phyloP scores from a whole-genome alignment of 2,113 vertebrate species.

The Coryphaenoides rupestris region DNA sequence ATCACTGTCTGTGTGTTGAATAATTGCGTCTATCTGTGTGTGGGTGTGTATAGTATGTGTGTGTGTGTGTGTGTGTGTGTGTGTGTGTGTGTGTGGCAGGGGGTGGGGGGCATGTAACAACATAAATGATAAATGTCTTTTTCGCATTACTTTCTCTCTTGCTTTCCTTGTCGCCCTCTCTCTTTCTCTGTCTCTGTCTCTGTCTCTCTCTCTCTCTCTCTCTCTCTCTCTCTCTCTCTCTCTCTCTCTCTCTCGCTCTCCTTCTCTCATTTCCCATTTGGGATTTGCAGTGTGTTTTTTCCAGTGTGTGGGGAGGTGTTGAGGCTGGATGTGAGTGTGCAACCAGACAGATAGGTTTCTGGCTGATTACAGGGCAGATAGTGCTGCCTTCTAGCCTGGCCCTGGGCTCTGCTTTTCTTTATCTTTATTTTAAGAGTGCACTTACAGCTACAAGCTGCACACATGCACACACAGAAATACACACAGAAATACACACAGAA shows the following conservation, averaged over 20 bases:
- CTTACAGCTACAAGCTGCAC: neutral
- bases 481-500: neutral
- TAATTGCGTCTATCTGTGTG: slow-evolving; percentile 17
- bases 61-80: too few relatives aligned
- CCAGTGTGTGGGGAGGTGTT: slow-evolving; percentile 15
- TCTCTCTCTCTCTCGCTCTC: neutral
- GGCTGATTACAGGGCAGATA: slow-evolving; percentile 24
- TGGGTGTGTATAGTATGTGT: too few relatives aligned
- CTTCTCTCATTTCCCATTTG: slow-evolving; percentile 18
- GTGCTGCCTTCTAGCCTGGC: slow-evolving; percentile 2
- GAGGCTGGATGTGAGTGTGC: slow-evolving; percentile 14
- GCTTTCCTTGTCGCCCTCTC: neutral
- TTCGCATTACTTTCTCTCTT: neutral
- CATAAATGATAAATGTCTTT: neutral
- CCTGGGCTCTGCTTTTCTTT: slow-evolving; percentile 20
- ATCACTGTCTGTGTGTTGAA: too few relatives aligned
- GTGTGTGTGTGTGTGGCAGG: neutral
- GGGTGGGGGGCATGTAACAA: neutral
- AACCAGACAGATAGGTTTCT: slow-evolving; percentile 19
- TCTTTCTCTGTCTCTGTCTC: neutral
- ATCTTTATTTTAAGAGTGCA: slow-evolving; percentile 24
- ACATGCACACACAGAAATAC: neutral
- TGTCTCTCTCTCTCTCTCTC: neutral
- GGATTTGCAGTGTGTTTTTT: slow-evolving; percentile 25
- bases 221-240: neutral